Conservation (phyloP, 2,797 vertebrate species). For the Chlorospingus flavigularis region DNA sequence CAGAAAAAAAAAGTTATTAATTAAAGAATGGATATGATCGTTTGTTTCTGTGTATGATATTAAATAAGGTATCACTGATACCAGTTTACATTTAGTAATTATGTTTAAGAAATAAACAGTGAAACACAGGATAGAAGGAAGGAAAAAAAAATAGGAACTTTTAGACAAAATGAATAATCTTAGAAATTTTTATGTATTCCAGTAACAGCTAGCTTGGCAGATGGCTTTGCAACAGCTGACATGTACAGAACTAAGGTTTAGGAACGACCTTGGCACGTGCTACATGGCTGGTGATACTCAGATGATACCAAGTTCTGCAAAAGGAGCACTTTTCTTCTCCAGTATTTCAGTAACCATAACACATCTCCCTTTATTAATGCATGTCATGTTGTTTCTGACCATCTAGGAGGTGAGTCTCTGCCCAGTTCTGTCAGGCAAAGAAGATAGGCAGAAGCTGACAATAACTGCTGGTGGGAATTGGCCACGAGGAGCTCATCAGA, state of each 20-base stretch:
- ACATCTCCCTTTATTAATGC: not conserved
- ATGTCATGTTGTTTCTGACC: not conserved
- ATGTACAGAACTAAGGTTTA: not conserved
- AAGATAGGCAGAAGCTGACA: not conserved
- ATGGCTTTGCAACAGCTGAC: constrained; percentile 34
- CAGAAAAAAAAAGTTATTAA: not conserved
- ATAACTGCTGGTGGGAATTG: not conserved
- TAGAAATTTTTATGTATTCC: not conserved
- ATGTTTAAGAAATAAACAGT: not conserved
- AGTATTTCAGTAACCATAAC: not conserved
- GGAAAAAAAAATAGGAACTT: not conserved
- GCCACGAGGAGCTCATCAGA: not conserved
- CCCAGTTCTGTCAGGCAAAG: not conserved
- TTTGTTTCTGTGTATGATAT: not conserved
- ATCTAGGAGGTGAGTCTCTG: not conserved
- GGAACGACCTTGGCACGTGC: not conserved
- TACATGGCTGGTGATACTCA: not conserved
- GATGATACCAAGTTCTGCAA: not conserved
- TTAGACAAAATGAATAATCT: not conserved
- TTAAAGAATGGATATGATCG: not conserved
- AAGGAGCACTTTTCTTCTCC: not conserved
- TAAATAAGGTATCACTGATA: not conserved
- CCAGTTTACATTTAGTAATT: not conserved
- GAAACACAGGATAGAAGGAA: not conserved
- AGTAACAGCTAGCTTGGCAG: constrained; percentile 41